Conservation (phyloP, 2,888 invertebrate genomes). For the Nyleta sp. region DNA sequence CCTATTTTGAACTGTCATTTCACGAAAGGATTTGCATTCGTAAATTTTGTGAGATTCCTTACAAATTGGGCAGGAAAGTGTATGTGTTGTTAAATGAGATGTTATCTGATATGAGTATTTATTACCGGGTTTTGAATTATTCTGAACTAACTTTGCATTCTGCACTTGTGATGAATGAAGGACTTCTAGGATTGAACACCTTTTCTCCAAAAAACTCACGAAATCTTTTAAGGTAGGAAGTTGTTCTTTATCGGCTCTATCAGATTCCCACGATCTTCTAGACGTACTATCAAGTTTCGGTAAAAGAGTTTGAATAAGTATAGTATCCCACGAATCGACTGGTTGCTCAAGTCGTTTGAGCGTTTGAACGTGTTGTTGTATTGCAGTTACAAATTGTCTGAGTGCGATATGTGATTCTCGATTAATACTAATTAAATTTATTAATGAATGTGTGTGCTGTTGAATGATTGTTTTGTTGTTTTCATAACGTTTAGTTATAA, state of each 20-base stretch:
- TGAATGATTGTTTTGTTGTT: constrained; percentile 36
- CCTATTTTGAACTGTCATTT: background rate
- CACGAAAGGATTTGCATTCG: constrained; percentile 5
- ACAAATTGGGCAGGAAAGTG: background rate
- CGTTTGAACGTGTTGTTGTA: background rate
- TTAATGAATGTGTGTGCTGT: constrained; percentile 2
- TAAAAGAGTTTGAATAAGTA: constrained; percentile 10
- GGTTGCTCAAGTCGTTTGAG: constrained; percentile 16
- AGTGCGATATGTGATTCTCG: background rate
- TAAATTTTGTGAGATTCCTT: constrained; percentile 12
- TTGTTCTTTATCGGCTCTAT: constrained; percentile 2
- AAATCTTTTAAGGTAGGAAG: constrained; percentile 1
- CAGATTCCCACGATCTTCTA: constrained; percentile 12
- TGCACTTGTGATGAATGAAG: background rate
- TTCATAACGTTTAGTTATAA: constrained; percentile 38
- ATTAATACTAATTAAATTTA: background rate
- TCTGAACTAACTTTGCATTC: background rate
- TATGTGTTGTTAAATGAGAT: background rate
- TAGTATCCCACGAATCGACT: constrained; percentile 20
- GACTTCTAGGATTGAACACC: background rate
- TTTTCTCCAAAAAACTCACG: background rate
- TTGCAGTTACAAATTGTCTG: constrained; percentile 4
- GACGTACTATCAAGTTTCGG: constrained; percentile 15
- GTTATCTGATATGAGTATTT: background rate
- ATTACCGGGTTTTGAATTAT: background rate